Conservation (phyloP, 2,888 invertebrate genomes). For the Trissolcus brochymenae region DNA sequence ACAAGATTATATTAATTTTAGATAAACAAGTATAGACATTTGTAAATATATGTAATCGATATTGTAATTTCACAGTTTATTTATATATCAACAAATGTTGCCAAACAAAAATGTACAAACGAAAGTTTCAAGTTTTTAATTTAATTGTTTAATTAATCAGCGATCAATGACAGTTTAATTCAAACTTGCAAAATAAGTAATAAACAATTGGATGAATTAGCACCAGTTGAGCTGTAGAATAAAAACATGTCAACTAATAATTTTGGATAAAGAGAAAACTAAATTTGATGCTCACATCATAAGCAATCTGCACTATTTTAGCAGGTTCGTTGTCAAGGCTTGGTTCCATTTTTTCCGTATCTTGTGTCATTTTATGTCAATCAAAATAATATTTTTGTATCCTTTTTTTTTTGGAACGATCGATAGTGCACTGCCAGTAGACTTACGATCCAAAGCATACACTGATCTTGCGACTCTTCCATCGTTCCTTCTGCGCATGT, state of each 20-base stretch:
- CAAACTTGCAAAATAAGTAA: background rate
- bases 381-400: no score
- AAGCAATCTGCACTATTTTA: conserved; percentile 67
- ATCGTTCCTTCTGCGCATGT: no score
- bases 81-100: background rate
- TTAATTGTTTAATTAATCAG: background rate
- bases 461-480: no score
- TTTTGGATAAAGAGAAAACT: background rate
- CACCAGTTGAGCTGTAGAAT: background rate
- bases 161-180: background rate
- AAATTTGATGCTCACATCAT: conserved; percentile 64
- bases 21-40: background rate
- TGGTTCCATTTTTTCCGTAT: conserved; percentile 5
- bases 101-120: no score
- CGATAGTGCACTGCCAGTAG: no score
- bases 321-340: conserved; percentile 54
- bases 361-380: conserved; percentile 13
- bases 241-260: background rate
- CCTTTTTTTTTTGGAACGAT: no score
- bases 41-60: background rate
- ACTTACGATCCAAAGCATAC: no score
- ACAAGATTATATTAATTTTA: background rate
- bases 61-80: background rate
- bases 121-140: background rate
- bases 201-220: background rate